phyloP scores from a whole-genome alignment of 2,888 invertebrate genomes.

The Formica aserva region DNA sequence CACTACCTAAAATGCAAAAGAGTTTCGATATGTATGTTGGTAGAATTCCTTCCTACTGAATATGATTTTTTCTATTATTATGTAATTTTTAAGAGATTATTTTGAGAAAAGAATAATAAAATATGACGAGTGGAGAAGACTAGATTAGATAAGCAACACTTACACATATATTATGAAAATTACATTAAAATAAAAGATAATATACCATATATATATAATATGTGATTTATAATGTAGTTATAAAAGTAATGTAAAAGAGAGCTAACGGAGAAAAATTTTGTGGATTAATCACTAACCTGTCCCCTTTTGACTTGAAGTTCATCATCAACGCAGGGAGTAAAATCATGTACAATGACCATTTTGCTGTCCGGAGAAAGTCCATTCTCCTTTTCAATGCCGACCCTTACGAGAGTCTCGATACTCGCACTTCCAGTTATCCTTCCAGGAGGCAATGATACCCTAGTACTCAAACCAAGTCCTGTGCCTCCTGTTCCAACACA shows the following conservation, averaged over 20 bases:
- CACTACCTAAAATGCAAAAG: conserved; percentile 89
- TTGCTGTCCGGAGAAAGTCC: conserved; percentile 96
- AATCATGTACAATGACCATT: conserved; percentile 97
- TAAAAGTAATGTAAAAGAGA: background rate
- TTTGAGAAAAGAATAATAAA: background rate
- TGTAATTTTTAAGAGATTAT: conserved; percentile 13
- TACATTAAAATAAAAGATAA: background rate
- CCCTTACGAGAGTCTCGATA: conserved; percentile 95
- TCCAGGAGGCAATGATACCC: conserved; percentile 93
- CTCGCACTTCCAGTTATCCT: conserved; percentile 97
- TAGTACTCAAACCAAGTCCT: conserved; percentile 90
- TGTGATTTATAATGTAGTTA: background rate
- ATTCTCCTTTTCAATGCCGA: conserved; percentile 97
- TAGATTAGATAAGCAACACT: background rate
- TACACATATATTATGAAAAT: background rate
- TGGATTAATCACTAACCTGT: conserved; percentile 86
- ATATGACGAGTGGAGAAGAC: background rate
- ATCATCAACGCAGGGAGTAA: conserved; percentile 97
- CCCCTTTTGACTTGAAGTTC: conserved; percentile 95
- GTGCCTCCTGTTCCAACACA: conserved; percentile 93
- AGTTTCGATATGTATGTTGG: background rate
- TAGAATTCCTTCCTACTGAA: background rate
- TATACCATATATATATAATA: background rate
- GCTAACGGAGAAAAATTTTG: background rate
- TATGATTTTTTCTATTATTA: background rate